Evolutionary conservation across 1,140 invertebrate species (phyloP), one percentile per base, ranked within the genome.

Genomic region (Drosophila persimilis): DNA sequence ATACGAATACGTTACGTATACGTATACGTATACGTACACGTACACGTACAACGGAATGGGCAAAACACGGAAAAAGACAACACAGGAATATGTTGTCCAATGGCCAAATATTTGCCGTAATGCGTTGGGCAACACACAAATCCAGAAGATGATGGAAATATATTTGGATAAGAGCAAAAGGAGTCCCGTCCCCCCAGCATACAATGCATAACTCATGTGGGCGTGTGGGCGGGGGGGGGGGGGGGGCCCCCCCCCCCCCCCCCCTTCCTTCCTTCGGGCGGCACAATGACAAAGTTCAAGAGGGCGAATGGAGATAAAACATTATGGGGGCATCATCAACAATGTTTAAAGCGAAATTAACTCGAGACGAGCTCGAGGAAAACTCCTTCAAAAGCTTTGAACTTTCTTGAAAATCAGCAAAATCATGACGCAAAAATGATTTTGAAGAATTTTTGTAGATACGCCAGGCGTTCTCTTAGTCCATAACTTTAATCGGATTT

Each of bases 61-160:
- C 24, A 47, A 24, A 48, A 63, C 11, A 22, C 48, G 22, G 55
- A 43, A 55, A 20, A 45, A 67, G 46, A 74, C 54, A 74, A 55
- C 60, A 60, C 31, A 74, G 46, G 55, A 75, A 75, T 75, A 75
- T 74, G 72, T 74, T 75, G 72, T 75, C 72, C 72, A 64, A 67
- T 67, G 72, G 55, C 55, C 73, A 75, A 75, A 75, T 75, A 75
- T 75, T 75, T 75, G 73, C 58, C 51, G 55, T 74, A 75, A 74
- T 75, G 62, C 71, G 72, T 75, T 60, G 29, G 31, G 56, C 55
- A 74, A 74, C 4, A 39, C 35, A 74, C 61, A 74, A 65, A 62
- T 69, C 63, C 63, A 51, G 29, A 35, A 43, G 63, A 69, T 69
- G 65, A 57, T 69, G 64, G 52, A 54, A 69, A 69, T 69, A 69